Evolutionary conservation across 1,140 invertebrate species (phyloP), one percentile per base, ranked within the genome.

Genomic region (Heliconius hewitsoni): DNA sequence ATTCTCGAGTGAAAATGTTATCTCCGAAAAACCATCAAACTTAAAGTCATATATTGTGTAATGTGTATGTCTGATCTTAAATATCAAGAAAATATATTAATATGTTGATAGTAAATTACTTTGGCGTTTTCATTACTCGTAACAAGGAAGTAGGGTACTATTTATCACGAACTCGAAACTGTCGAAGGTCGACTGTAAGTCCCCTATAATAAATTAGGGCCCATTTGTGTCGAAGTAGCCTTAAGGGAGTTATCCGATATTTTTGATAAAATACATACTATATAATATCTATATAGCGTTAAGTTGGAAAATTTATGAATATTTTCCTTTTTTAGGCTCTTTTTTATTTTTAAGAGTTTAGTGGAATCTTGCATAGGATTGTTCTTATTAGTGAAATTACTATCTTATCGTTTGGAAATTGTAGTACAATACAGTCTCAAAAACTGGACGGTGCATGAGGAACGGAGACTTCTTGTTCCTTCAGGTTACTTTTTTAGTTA

Each of bases 91-190:
- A 13, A 66, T 66, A 66, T 66, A 66, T 16, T 16, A 66, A 66
- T 30, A 79, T 79, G 37, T 46, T 70, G 30, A 74, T 75, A 75
- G 46, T 79, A 75, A 79, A 75, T 79, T 74, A 79, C 42, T 46
- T 71, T 50, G 57, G 73, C 77, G 74, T 55, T 79, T 72, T 55
- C 46, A 79, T 75, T 75, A 79, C 46, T 66, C 73, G 57, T 71
- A 71, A 79, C 73, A 66, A 74, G 66, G 78, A 79, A 79, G 73
- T 75, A 34, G 37, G 30, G 78, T 52, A 73, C 78, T 76, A 80
- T 80, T 80, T 80, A 80, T 80, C 78, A 80, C 74, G 70, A 76
- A 80, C 74, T 76, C 66, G 73, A 80, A 80, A 80, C 78, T 80
- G 78, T 80, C 78, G 74, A 76, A 80, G 78, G 78, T 80, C 78